phyloP scores from a whole-genome alignment of 2,113 vertebrate species.

The Lipotes vexillifer region DNA sequence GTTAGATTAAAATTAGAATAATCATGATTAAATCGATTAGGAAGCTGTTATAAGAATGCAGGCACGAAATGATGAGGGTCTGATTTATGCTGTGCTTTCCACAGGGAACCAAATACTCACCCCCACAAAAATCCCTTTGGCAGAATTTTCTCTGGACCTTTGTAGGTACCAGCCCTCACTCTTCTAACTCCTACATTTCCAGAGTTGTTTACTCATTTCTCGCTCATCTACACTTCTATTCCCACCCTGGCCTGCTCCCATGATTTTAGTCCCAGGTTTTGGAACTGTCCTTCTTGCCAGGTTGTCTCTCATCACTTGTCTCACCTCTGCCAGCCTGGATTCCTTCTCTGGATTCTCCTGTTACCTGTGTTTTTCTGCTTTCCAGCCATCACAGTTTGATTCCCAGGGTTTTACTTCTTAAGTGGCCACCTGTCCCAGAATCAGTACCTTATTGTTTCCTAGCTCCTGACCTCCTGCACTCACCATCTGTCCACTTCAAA shows the following conservation, averaged over 20 bases:
- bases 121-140: background rate
- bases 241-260: background rate
- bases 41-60: background rate
- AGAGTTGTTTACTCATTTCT: background rate
- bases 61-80: background rate
- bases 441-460: background rate
- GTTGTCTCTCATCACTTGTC: background rate
- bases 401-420: background rate
- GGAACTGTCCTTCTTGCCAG: background rate
- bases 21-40: background rate
- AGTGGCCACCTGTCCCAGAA: background rate
- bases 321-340: background rate
- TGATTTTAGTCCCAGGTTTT: background rate
- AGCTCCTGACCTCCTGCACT: background rate
- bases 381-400: background rate
- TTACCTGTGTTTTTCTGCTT: background rate
- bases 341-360: background rate
- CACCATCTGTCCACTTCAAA: background rate
- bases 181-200: background rate
- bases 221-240: background rate
- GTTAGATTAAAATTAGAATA: constrained; percentile 18
- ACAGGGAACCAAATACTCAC: background rate
- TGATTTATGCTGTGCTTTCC: background rate
- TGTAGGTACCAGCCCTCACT: background rate
- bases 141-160: background rate